Evolutionary conservation across 2,797 vertebrate genomes (phyloP), one percentile per base, ranked within the genome.

Genomic region (Gambusia yucatana): DNA sequence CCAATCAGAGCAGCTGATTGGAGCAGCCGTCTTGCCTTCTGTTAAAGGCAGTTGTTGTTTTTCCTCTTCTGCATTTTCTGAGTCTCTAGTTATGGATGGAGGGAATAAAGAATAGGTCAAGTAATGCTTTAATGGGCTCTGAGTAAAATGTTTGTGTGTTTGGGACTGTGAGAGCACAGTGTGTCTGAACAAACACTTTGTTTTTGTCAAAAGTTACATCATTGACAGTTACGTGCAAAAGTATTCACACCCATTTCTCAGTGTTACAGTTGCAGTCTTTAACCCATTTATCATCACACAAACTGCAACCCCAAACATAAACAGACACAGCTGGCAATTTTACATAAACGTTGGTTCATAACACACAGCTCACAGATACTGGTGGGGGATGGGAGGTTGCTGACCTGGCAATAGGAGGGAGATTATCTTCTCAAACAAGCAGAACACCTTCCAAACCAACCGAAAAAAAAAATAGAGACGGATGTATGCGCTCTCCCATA

Each of bases 1-100:
- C 96, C 96, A 96, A 96, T 96, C 77, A 82, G 74, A 85, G 87
- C 30, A 11, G 57, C 75, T 20, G 2, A 11, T 52, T 69, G 87
- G 83, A 86, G 87, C 89, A 87, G 89, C 86, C 30, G 78, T 69
- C 86, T 85, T 52, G 69, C 78, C 89, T 84, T 90, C 88, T 88
- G 86, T 86, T 89, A 92, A 94, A 87, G 84, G 87, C 91, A 87
- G 91, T 94, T 94, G 95, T 95, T 96, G 95, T 96, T 96, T 52
- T 95, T 96, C 89, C 85, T 88, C 57, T 80, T 87, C 88, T 82
- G 46, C 84, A 80, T 89, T 86, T 88, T 88, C 73, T 89, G 3
- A 83, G 81, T 89, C 89, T 84, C 90, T 78, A 73, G 86, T 93
- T 93, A 95, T 95, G 86, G 90, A 95, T 90, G 89, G 71, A 78